Percentiles rank a stretch among this genome's conserved stretches.
Evolutionary conservation across 2,113 vertebrate species (phyloP).

Genomic region (Cryptoleucopteryx plumbea): DNA sequence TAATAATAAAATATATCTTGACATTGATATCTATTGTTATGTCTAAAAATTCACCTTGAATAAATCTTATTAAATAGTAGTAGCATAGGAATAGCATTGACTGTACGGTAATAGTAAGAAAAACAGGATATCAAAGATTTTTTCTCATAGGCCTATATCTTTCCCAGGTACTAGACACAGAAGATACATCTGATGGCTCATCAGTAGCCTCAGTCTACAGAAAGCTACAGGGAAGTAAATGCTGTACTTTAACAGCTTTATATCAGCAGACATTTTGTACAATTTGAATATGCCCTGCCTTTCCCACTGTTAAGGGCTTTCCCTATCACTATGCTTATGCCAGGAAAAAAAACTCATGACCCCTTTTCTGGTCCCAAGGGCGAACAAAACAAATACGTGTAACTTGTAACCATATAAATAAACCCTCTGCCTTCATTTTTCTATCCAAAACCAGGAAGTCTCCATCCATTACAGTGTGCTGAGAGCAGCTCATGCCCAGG

Average conservation of each 20-base stretch:
- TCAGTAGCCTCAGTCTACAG: neutral
- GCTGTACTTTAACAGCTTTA: neutral
- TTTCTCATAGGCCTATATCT: neutral
- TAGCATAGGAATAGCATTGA: neutral
- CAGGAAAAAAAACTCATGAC: neutral
- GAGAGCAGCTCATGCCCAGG: neutral
- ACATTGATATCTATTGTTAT: neutral
- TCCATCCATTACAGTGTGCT: fast-evolving
- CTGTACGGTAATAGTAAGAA: neutral
- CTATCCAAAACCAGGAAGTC: neutral
- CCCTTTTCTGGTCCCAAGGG: neutral
- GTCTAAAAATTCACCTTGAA: neutral
- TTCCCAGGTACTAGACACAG: neutral
- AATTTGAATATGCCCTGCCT: neutral
- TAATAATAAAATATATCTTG: neutral
- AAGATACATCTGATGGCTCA: neutral
- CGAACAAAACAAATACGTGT: neutral
- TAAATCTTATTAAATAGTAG: neutral
- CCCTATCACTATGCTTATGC: neutral
- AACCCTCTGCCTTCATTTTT: neutral
- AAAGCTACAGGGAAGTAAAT: neutral
- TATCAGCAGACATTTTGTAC: neutral
- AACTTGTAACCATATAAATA: neutral
- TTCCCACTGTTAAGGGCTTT: neutral
- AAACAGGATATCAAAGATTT: neutral